Evolutionary conservation across 2,888 invertebrate genomes (phyloP).

Genomic region (Ischnus inquisitorius): DNA sequence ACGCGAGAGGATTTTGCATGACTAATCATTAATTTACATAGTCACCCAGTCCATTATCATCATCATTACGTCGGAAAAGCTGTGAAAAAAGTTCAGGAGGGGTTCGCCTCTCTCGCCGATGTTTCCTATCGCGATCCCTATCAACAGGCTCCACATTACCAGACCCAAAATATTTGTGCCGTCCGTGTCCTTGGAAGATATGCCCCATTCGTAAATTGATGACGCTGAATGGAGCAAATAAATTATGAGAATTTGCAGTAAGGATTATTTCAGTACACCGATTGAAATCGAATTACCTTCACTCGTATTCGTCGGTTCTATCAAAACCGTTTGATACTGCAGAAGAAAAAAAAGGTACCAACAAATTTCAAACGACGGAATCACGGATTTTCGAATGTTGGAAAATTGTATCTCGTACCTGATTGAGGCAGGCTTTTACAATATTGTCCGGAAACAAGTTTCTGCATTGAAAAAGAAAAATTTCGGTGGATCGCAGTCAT

Average conservation of each 20-base stretch:
- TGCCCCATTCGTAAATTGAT: slow-evolving; percentile 87
- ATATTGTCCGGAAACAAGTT: slow-evolving; percentile 97
- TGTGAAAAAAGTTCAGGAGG: slow-evolving; percentile 93
- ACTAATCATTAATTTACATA: slow-evolving; percentile 88
- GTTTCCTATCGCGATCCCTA: slow-evolving; percentile 95
- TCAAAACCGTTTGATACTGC: slow-evolving; percentile 88
- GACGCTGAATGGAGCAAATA: slow-evolving; percentile 10
- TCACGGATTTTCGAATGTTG: not conserved
- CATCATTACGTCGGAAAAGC: slow-evolving; percentile 96
- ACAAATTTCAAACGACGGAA: not conserved
- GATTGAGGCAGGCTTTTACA: slow-evolving; percentile 92
- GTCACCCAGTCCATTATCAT: slow-evolving; percentile 97
- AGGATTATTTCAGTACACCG: slow-evolving; percentile 5
- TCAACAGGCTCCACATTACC: slow-evolving; percentile 93
- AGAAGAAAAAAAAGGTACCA: slow-evolving; percentile 55
- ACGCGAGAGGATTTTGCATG: slow-evolving; percentile 42
- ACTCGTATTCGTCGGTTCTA: slow-evolving; percentile 81
- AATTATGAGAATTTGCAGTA: not conserved
- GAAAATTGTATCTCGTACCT: slow-evolving; percentile 74
- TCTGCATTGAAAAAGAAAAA: slow-evolving; percentile 72
- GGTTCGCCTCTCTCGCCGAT: slow-evolving; percentile 92
- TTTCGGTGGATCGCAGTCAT: not conserved
- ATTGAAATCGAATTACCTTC: slow-evolving; percentile 69
- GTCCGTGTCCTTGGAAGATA: slow-evolving; percentile 89
- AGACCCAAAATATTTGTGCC: slow-evolving; percentile 95